Percentiles rank a stretch among this genome's conserved stretches.
Evolutionary conservation across 2,113 vertebrate species (phyloP).

Genomic region (Tragelaphus buxtoni): DNA sequence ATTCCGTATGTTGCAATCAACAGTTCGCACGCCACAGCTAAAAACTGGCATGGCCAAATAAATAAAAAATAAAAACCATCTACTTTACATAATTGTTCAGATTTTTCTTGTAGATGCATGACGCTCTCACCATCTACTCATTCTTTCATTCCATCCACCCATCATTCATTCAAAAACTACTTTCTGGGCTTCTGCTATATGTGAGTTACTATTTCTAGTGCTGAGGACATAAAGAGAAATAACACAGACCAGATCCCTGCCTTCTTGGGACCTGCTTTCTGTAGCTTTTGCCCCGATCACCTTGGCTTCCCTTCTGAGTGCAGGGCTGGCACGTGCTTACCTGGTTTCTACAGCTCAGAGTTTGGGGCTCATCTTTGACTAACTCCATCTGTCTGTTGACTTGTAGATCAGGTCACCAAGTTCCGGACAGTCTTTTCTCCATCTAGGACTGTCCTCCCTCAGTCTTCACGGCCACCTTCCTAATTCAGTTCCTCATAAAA

Average conservation of each 20-base stretch:
- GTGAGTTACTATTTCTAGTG: neutral
- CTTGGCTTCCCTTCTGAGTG: neutral
- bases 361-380: neutral
- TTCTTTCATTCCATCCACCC: neutral
- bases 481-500: neutral
- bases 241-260: neutral
- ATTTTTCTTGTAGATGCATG: neutral
- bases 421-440: neutral
- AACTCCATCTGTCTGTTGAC: neutral
- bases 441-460: neutral
- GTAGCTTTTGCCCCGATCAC: neutral
- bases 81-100: neutral
- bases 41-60: neutral
- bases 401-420: neutral
- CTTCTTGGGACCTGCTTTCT: neutral
- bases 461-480: neutral
- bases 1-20: neutral
- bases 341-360: neutral
- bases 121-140: neutral
- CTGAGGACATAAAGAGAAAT: neutral
- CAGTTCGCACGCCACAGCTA: neutral
- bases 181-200: neutral
- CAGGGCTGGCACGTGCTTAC: neutral
- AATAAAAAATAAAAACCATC: neutral
- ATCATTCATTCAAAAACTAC: neutral